phyloP scores from a whole-genome alignment of 2,888 invertebrate species.

The Physocephala rufipes region DNA sequence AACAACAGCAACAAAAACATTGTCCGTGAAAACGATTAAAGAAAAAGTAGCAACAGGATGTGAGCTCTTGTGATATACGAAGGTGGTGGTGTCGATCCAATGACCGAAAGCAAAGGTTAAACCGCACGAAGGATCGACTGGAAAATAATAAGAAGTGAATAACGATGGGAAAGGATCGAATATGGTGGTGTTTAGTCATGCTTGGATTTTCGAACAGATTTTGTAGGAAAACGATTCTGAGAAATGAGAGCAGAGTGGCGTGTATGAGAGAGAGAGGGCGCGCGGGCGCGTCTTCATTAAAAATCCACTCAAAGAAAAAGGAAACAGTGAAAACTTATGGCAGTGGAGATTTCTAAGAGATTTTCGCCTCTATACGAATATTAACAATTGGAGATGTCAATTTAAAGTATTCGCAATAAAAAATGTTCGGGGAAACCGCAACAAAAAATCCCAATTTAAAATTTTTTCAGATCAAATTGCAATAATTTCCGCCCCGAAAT shows the following conservation, averaged over 20 bases:
- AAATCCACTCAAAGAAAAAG: no score
- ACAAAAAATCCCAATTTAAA: no score
- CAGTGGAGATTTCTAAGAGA: no score
- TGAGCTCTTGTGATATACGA: not conserved
- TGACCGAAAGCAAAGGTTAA: constrained; percentile 24
- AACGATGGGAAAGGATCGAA: no score
- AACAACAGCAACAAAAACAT: constrained; percentile 21
- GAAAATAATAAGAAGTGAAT: not conserved
- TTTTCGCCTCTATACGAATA: no score
- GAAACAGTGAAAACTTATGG: no score
- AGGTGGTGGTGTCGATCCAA: not conserved
- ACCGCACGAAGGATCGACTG: not conserved
- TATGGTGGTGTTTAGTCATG: no score
- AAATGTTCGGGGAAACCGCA: constrained; percentile 7
- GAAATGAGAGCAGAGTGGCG: no score
- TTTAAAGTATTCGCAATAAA: not conserved
- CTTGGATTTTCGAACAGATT: no score
- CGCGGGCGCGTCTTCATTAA: no score
- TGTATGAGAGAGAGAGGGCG: no score
- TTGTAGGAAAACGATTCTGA: no score
- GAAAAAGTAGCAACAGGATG: constrained; percentile 30
- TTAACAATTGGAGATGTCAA: constrained; percentile 1
- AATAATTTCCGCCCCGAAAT: constrained; percentile 36
- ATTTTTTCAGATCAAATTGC: not conserved
- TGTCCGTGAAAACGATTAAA: not conserved